phyloP scores from a whole-genome alignment of 2,888 invertebrate genomes.

The Sinotaia quadrata region DNA sequence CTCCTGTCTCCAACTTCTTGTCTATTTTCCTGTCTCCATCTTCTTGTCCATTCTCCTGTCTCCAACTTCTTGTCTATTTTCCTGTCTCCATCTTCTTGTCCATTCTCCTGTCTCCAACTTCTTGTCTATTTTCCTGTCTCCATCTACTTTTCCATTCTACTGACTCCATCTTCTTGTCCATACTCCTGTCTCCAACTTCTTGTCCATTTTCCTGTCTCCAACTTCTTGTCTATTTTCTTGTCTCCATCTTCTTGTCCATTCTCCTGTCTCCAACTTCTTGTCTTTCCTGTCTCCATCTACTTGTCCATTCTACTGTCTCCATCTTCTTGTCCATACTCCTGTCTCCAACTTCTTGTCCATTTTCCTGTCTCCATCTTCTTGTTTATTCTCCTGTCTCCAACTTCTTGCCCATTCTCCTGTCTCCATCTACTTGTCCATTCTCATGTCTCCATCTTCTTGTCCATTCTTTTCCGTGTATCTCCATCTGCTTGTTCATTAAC shows the following conservation, averaged over 20 bases:
- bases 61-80: no score
- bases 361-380: no score
- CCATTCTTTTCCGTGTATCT: no score
- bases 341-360: background rate
- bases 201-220: background rate
- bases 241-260: background rate
- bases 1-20: background rate
- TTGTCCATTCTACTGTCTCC: background rate
- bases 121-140: background rate
- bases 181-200: background rate
- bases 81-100: background rate
- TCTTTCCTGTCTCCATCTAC: conserved; percentile 6
- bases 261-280: background rate
- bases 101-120: background rate
- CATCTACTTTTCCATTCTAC: no score
- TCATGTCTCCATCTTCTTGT: no score
- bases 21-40: no score
- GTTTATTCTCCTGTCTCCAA: no score
- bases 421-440: no score
- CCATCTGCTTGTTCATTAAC: background rate
- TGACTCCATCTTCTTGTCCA: background rate
- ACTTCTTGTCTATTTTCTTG: background rate
- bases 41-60: background rate
- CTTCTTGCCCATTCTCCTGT: no score
- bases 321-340: background rate